Conservation (phyloP, 2,888 invertebrate species). For the Erebia ligea region DNA sequence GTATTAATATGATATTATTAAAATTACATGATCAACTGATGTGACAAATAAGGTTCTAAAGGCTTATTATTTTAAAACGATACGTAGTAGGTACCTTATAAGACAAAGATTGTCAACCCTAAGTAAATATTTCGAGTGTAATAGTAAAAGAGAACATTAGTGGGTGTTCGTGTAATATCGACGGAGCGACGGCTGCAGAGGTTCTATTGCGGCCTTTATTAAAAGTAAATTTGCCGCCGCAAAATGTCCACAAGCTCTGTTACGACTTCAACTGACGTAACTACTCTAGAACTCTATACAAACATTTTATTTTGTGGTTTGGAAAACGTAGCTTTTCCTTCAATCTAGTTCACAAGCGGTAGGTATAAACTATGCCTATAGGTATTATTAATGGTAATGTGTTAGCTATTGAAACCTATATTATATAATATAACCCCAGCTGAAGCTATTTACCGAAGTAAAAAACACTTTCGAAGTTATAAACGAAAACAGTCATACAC, state of each 20-base stretch:
- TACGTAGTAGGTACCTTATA: conserved; percentile 45
- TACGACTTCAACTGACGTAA: conserved; percentile 47
- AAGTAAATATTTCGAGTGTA: conserved; percentile 74
- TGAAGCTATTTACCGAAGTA: no score
- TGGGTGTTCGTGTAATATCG: conserved; percentile 77
- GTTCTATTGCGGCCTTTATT: conserved; percentile 75
- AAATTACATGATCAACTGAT: no score
- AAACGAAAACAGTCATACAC: no score
- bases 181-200: conserved; percentile 71
- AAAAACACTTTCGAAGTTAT: no score
- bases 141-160: conserved; percentile 78
- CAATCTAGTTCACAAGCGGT: background rate
- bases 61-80: background rate
- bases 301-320: conserved; percentile 16
- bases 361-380: no score
- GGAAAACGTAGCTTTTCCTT: background rate
- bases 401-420: no score
- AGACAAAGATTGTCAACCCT: conserved; percentile 72
- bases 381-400: no score
- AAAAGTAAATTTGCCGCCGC: conserved; percentile 80
- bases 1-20: no score
- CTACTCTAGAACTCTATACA: conserved; percentile 20
- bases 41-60: no score
- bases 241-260: conserved; percentile 71
- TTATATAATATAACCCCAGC: no score